These are phyloP conservation scores for Diplazon laetatorius DNA, from an alignment of 2,888 invertebrate species.

Conservation along the genomic window DNA sequence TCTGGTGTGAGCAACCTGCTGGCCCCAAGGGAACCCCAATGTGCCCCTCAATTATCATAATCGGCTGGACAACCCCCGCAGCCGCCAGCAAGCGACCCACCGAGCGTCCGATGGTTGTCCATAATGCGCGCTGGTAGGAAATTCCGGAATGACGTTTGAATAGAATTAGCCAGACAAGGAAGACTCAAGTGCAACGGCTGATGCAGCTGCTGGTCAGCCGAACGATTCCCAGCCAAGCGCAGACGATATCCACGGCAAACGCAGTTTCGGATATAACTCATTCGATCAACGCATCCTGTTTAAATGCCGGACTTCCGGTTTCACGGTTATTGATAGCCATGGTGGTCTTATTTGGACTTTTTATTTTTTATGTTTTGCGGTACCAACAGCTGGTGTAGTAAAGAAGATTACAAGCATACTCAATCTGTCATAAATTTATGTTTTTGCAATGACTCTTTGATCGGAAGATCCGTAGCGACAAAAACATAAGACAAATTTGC, in stretches of 20 bases:
- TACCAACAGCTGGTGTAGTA: slow-evolving; percentile 38
- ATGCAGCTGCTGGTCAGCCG: slow-evolving; percentile 32
- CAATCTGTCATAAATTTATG: background rate
- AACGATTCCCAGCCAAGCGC: slow-evolving; percentile 64
- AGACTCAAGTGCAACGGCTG: slow-evolving; percentile 22
- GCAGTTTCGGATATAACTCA: slow-evolving; percentile 37
- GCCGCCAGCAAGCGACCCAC: slow-evolving; percentile 8
- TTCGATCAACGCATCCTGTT: slow-evolving; percentile 79
- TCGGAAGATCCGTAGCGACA: background rate
- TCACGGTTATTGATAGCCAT: slow-evolving; percentile 56
- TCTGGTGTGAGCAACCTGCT: slow-evolving; percentile 42
- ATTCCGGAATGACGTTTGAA: slow-evolving; percentile 28
- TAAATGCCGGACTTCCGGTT: slow-evolving; percentile 78
- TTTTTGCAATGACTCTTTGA: background rate
- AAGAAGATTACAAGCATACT: background rate
- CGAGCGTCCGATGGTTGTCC: slow-evolving; percentile 35
- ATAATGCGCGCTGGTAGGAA: slow-evolving; percentile 46
- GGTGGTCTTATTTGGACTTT: slow-evolving; percentile 12
- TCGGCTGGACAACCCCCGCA: slow-evolving; percentile 55
- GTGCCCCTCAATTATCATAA: slow-evolving; percentile 64
- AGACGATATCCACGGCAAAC: slow-evolving; percentile 38
- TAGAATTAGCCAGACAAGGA: slow-evolving; percentile 48
- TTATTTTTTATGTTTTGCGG: slow-evolving; percentile 8
- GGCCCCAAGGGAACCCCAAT: slow-evolving; percentile 38
- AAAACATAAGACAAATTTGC: background rate